A percentile compares a stretch with the other conserved stretches of the same genome.
phyloP scores from a whole-genome alignment of 2,888 invertebrate genomes.

The Miltochrista miniata region DNA sequence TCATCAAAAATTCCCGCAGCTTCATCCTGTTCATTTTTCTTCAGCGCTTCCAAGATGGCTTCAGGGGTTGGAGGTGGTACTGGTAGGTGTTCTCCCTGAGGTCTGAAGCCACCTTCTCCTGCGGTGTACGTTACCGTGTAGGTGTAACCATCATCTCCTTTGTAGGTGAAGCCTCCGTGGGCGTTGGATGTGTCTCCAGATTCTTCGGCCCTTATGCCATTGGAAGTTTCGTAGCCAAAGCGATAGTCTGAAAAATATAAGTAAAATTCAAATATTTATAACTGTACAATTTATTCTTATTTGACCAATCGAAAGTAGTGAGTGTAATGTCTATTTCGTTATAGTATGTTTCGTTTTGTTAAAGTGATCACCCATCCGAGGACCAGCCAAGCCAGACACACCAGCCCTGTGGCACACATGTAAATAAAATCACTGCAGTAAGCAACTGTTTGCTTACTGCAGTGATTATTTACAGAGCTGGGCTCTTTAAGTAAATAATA shows the following conservation, averaged over 20 bases:
- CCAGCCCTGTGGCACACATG: too few species aligned
- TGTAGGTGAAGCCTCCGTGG: constrained; percentile 83
- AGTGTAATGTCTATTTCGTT: too few species aligned
- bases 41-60: constrained; percentile 77
- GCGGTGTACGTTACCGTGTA: constrained; percentile 79
- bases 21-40: constrained; percentile 78
- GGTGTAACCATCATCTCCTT: constrained; percentile 81
- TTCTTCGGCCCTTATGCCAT: constrained; percentile 70
- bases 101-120: constrained; percentile 83
- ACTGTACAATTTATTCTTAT: too few species aligned
- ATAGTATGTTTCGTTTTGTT: too few species aligned
- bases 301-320: too few species aligned
- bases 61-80: constrained; percentile 83
- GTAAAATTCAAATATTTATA: too few species aligned
- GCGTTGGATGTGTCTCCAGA: constrained; percentile 53
- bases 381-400: too few species aligned
- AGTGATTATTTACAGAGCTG: too few species aligned
- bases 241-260: constrained; percentile 53
- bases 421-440: too few species aligned
- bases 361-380: too few species aligned
- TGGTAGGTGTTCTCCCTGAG: constrained; percentile 82
- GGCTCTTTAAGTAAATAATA: too few species aligned
- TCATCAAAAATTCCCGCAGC: constrained; percentile 82
- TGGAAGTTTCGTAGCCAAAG: constrained; percentile 70
- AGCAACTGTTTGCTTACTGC: too few species aligned